Evolutionary conservation across 2,797 vertebrate genomes (phyloP), one percentile per base, ranked within the genome.

Genomic region (Cyclura pinguis): DNA sequence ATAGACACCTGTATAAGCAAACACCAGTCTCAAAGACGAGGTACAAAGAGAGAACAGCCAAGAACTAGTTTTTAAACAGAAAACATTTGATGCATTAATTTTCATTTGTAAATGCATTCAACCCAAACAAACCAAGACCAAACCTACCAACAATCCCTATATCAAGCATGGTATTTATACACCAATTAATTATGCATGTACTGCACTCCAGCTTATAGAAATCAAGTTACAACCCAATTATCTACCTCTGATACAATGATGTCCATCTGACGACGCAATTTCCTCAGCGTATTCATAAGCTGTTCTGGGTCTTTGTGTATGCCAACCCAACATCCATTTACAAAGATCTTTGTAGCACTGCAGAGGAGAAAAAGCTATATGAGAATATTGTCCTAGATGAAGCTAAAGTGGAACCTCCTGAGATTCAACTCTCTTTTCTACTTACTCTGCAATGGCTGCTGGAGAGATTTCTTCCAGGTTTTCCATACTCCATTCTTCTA

Each of bases 401-500:
- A 69, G 38, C 38, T 35, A 78, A 47, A 22, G 3, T 6, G 29
- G 32, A 88, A 50, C 1, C 20, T 80, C n/a, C 32, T 18, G 27
- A 16, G 1, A 47, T 42, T 29, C 9, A 35, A 52, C 10, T 22
- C 0, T 29, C 14, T 80, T 62, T 76, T 89, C 87, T 84, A 98
- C 98, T 59, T 84, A 99, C 99, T 99, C 99, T n/a, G 99, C 99
- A 84, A 99, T 99, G 87, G 99, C 99, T 52, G 99, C 99, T 52
- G 99, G 99, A 20, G 99, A 99, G 94, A 99, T 99, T 97, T 99
- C 99, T 97, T 99, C 99, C 92, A 99, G 95, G 95, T 99, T 99
- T 98, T 99, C 99, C 99, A 99, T 99, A 93, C 99, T 99, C 99
- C 99, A 99, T 96, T 99, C 99, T 96, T 99, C 99, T 97, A 99